Base-by-base conservation (phyloP, 2,888 invertebrate species). In the Clivina fossor region DNA sequence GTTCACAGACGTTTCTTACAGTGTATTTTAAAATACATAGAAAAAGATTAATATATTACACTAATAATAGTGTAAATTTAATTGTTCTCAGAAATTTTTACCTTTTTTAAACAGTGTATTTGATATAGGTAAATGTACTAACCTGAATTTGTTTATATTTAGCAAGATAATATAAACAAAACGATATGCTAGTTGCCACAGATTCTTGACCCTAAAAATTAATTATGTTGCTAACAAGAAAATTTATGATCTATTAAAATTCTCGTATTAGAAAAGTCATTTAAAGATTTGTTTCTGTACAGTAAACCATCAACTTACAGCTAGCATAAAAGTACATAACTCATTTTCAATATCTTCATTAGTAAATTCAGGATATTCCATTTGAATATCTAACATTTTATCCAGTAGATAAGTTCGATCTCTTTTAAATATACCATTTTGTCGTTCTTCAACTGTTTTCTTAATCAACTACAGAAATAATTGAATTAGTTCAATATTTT, bases 291-390 rank as follows among this genome's bases (percentile, higher is more conserved):
- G n/a, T n/a, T n/a, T n/a, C 13, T 55, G 13, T 50, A n/a, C 20
- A 47, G 19, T 13, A 7, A 54, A 56, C 13, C 2, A 28, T 28
- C 40, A 57, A 61, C 68, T 69, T 68, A 75, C 74, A 5, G 83
- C 83, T 30, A 83, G 65, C 81, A 83, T 82, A 62, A 83, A 82
- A 0, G 83, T 83, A 58, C 80, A 80, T 2, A 79, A 75, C 66
- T 83, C 83, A 62, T 81, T 76, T 1, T 82, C 71, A 35, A 82
- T 77, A 60, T 82, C 82, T 11, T 80, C 76, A 58, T 82, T 78
- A 0, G 74, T 76, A 62, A 83, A 80, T 41, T 71, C 68, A 1
- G 74, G 68, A 67, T 79, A 74, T 15, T 67, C 73, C 58, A 78
- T 76, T 1, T 76, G 73, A 37, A 79, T 74, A 56, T 80, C 78